Conservation (phyloP, 2,113 vertebrate genomes). For the Clarias batrachus region DNA sequence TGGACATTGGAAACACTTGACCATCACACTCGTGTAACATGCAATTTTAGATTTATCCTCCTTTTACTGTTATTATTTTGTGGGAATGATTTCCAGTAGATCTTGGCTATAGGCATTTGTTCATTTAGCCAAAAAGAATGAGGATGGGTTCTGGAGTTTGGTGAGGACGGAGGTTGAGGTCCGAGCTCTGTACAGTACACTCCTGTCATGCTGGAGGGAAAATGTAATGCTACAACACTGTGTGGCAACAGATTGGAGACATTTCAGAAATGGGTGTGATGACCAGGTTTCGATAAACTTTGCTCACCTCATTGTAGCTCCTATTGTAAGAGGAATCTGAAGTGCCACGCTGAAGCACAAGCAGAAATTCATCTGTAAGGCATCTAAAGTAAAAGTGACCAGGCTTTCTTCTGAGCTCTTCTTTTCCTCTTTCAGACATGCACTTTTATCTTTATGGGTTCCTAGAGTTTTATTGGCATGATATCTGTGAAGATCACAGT, state of each 20-base stretch:
- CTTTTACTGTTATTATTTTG: neutral
- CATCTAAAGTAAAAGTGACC: neutral
- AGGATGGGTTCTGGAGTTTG: neutral
- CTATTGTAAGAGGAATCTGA: neutral
- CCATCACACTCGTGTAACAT: neutral
- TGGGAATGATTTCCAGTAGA: neutral
- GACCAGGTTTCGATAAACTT: too few species aligned
- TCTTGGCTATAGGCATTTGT: neutral
- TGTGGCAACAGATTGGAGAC: neutral
- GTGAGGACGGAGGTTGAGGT: neutral
- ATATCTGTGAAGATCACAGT: neutral
- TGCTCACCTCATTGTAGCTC: too few species aligned
- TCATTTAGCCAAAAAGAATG: neutral
- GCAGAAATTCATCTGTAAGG: neutral
- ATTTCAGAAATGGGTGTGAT: neutral
- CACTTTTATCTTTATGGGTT: neutral
- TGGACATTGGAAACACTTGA: neutral
- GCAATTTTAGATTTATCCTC: neutral
- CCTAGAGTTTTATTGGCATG: neutral
- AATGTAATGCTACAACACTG: neutral
- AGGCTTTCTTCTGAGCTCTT: neutral
- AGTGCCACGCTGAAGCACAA: neutral
- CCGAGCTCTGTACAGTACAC: neutral
- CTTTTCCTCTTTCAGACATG: neutral
- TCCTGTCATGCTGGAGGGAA: neutral